phyloP scores from a whole-genome alignment of 1,140 invertebrate genomes.

The Lineus longissimus region DNA sequence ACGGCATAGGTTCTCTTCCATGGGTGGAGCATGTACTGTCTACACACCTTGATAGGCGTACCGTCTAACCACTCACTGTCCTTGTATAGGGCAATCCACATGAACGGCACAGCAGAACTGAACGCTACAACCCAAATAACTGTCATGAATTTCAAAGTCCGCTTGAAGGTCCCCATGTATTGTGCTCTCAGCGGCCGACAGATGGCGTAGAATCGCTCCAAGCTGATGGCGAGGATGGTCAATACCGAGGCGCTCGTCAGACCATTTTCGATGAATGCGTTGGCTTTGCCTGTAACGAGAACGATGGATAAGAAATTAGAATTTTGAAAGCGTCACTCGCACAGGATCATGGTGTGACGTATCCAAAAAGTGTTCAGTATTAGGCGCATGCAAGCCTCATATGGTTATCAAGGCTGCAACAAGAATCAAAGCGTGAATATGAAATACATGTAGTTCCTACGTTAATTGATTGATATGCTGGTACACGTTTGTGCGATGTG shows the following conservation, averaged over 20 bases:
- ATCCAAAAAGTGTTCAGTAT: too few species aligned
- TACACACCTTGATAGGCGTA: not conserved
- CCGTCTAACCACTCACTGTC: not conserved
- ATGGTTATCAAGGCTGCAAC: too few species aligned
- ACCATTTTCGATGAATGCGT: constrained; percentile 35
- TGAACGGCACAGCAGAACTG: not conserved
- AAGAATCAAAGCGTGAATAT: too few species aligned
- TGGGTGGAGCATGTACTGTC: not conserved
- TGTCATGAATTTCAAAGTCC: not conserved
- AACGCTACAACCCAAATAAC: not conserved
- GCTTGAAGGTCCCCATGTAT: not conserved
- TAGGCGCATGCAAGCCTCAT: too few species aligned
- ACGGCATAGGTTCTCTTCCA: not conserved
- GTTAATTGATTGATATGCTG: too few species aligned
- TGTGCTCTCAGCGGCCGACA: constrained; percentile 27
- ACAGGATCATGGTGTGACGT: too few species aligned
- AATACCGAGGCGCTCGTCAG: constrained; percentile 31
- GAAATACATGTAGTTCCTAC: too few species aligned
- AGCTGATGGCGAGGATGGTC: constrained; percentile 34
- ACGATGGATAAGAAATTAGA: not conserved
- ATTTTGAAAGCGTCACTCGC: too few species aligned
- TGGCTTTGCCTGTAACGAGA: constrained; percentile 32
- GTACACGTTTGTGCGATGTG: too few species aligned
- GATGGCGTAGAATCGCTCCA: constrained; percentile 38
- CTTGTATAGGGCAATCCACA: not conserved